Evolutionary conservation across 2,797 vertebrate genomes (phyloP).

Genomic region (Falco biarmicus): DNA sequence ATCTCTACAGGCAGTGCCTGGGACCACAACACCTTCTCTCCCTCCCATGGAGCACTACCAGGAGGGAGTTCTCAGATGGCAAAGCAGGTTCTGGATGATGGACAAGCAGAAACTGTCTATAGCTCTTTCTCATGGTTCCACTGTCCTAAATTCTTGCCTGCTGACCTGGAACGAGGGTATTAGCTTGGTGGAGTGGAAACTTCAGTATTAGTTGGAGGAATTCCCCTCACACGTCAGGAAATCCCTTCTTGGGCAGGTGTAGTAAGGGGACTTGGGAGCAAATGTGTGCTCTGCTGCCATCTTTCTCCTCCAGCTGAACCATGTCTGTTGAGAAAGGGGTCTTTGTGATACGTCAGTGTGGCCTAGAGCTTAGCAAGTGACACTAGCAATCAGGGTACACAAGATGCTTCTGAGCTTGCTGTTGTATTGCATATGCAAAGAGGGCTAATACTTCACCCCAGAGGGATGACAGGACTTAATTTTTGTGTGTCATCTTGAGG

Average conservation of each 20-base stretch:
- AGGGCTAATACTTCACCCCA: not conserved
- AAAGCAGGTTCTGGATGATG: not conserved
- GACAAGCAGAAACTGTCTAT: accelerated
- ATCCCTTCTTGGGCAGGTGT: not conserved
- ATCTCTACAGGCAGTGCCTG: not conserved
- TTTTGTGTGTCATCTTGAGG: not conserved
- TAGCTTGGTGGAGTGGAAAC: constrained; percentile 7
- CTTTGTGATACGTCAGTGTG: not conserved
- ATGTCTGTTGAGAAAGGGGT: not conserved
- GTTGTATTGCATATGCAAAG: not conserved
- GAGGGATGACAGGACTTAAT: not conserved
- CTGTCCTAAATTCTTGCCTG: not conserved
- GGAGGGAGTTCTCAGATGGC: not conserved
- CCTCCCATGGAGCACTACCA: not conserved
- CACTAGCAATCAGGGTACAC: not conserved
- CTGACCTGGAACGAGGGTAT: not conserved
- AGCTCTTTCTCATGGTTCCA: not conserved
- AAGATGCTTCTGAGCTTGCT: not conserved
- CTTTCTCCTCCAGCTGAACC: not conserved
- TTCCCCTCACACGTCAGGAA: constrained; percentile 1
- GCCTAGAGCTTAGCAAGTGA: not conserved
- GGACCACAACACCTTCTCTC: not conserved
- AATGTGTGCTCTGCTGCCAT: not conserved
- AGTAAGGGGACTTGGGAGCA: not conserved
- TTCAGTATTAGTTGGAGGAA: not conserved